phyloP scores from a whole-genome alignment of 2,797 vertebrate species.

The Molothrus ater region DNA sequence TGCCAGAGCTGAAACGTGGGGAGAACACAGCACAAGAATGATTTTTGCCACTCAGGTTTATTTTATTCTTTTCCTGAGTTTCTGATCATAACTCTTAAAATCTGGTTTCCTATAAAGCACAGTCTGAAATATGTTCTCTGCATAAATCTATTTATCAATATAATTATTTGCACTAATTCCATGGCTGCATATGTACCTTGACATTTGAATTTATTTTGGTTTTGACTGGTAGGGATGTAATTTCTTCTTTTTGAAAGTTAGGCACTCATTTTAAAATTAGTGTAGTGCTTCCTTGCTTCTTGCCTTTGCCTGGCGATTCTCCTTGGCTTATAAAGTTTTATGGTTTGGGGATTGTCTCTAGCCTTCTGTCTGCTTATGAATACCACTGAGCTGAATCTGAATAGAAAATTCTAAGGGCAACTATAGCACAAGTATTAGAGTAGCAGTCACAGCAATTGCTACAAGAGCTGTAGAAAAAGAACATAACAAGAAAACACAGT shows the following conservation, averaged over 20 bases:
- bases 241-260: not conserved
- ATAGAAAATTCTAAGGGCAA: not conserved
- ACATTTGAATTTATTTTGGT: not conserved
- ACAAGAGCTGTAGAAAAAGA: not conserved
- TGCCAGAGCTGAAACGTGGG: not conserved
- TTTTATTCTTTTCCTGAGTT: not conserved
- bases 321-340: not conserved
- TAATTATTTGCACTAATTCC: not conserved
- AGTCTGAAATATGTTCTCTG: not conserved
- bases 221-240: not conserved
- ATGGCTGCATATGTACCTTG: not conserved
- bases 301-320: not conserved
- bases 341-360: not conserved
- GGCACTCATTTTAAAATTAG: not conserved
- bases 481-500: not conserved
- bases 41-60: not conserved
- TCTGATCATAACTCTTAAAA: not conserved
- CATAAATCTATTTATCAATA: not conserved
- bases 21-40: fast-evolving
- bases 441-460: not conserved
- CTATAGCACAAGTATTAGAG: not conserved
- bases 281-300: not conserved
- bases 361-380: not conserved
- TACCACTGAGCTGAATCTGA: not conserved
- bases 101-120: not conserved